Base-by-base conservation (phyloP, 2,888 invertebrate genomes). In the Agrenia bidenticulata region DNA sequence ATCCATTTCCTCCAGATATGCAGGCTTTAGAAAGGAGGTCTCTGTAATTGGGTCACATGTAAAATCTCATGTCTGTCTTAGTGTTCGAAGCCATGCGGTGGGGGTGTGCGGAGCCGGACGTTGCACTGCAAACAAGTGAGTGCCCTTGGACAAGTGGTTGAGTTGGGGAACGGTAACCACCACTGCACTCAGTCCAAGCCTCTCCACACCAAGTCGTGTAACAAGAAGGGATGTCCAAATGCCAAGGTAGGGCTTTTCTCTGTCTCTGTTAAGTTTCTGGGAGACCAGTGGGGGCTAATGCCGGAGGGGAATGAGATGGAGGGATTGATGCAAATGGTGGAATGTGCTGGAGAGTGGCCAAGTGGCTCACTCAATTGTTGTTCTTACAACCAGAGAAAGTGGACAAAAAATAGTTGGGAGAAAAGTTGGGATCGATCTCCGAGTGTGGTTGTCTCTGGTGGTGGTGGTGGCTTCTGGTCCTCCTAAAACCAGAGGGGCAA, bases 61-160 rank as follows among this genome's bases (percentile, higher is more conserved):
- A n/a, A n/a, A n/a, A n/a, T n/a, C n/a, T n/a, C n/a, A n/a, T n/a
- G n/a, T n/a, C n/a, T n/a, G n/a, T 70, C 73, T 9, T 79, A 92
- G 81, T 98, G 97, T 79, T 91, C 92, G 15, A 90, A 89, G 79
- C 86, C 90, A n/a, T 98, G 97, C 78, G 95, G 94, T 0, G 91
- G 90, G 15, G 97, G 97, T 0, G 83, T 90, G 60, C 94, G 95
- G 80, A 89, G 87, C 60, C 85, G 97, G 74, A 37, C 63, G 1
- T 87, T 90, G 45, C 80, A 82, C 55, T 98, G 98, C 80, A 92
- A 94, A 78, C 94, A 95, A 81, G 87, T 92, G 70, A 90, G 94
- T 88, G 92, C 93, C 0, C 90, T 93, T 78, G 94, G 94, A n/a
- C 91, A 91, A 79, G 88, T 90, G 75, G 89, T 92, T 63, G 89